phyloP scores from a whole-genome alignment of 2,113 vertebrate species.

The Ailuropoda melanoleuca region DNA sequence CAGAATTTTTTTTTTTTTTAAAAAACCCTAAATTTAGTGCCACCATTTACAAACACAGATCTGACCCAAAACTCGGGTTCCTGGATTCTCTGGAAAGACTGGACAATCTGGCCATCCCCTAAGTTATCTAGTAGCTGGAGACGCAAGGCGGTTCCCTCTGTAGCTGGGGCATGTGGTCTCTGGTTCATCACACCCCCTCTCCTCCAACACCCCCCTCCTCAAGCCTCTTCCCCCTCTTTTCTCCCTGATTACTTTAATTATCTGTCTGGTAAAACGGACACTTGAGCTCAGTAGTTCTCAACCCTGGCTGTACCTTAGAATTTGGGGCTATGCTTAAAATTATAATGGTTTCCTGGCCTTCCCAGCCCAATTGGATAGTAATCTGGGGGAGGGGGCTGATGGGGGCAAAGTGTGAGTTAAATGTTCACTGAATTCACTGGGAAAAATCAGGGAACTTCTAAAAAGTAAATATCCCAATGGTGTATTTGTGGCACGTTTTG shows the following conservation, averaged over 20 bases:
- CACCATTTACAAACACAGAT: neutral
- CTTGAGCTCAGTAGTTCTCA: neutral
- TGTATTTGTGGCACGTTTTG: neutral
- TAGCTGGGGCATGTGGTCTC: neutral
- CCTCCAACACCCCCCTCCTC: neutral
- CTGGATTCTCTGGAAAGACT: neutral
- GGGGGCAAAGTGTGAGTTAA: neutral
- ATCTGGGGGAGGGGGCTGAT: neutral
- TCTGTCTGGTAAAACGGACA: neutral
- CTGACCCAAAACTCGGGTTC: neutral
- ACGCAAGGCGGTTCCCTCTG: neutral
- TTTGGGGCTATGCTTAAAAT: neutral
- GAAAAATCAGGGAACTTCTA: neutral
- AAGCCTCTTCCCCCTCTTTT: neutral
- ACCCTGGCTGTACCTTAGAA: neutral
- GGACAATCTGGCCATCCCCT: neutral
- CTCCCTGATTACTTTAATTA: neutral
- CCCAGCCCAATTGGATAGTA: neutral
- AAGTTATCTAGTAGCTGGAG: neutral
- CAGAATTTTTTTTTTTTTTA: neutral
- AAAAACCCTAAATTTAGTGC: neutral
- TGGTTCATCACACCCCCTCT: rapidly evolving
- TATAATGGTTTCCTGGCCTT: neutral
- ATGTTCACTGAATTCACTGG: neutral
- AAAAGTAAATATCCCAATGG: neutral